Evolutionary conservation across 2,888 invertebrate genomes (phyloP), one percentile per base, ranked within the genome.

Genomic region (Lordiphosa fenestrarum): DNA sequence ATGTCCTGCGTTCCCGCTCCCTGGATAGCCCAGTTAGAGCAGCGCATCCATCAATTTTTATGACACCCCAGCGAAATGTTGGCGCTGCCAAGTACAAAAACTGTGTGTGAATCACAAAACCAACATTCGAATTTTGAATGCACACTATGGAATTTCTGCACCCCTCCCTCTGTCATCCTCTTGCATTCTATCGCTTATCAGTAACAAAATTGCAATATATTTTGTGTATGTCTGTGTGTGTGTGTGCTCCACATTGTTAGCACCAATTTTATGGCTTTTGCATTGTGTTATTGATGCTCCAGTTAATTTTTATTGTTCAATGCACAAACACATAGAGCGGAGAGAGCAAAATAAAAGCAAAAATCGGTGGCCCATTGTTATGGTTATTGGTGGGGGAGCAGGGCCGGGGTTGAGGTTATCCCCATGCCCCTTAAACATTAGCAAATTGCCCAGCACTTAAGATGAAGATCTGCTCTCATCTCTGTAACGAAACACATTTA

Each of bases 1-100:
- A 9, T 21, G 19, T n/a, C 36, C 47, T 21, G 21, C 19, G 36
- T 19, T n/a, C 19, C n/a, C 33, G 36, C 13, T 25, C 36, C 6
- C 38, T 39, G 39, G 25, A 15, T 44, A 30, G 13, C 15, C 15
- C 15, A 13, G 30, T 10, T 15, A 15, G 12, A 41, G 12, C 7
- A 23, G 23, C 13, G 62, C 71, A 82, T 82, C 64, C 73, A 80
- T 80, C 78, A 80, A 82, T 70, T 80, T 80, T 80, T 82, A 80
- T 78, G 76, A 73, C 50, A 64, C 83, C 71, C 78, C 61, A 66
- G 83, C 68, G 83, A 68, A 58, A 63, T 47, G 15, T 47, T 47
- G 33, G 47, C 47, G 36, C 30, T 30, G 30, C 30, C 30, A 30
- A 30, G 30, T 30, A 52, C 62, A 63, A 55, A 62, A 63, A 36